These are phyloP conservation scores for Clarias gariepinus DNA, from an alignment of 2,113 vertebrate genomes.

Conservation along the genomic window DNA sequence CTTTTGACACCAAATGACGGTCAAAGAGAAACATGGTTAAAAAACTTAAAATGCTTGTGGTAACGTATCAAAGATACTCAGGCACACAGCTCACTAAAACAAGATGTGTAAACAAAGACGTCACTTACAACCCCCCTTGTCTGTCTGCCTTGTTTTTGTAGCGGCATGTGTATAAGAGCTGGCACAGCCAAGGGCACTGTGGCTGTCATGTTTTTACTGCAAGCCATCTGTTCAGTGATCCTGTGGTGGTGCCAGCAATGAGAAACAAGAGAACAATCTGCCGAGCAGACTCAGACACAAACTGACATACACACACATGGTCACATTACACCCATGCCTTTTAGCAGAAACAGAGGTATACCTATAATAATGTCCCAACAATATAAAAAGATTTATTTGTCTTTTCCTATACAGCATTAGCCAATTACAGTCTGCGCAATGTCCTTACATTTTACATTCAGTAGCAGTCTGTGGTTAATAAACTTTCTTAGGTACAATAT, in stretches of 20 bases:
- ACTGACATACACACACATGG: background rate
- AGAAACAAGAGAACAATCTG: constrained; percentile 41
- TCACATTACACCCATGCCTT: background rate
- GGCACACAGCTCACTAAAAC: background rate
- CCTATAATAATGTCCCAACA: background rate
- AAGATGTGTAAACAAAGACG: constrained; percentile 29
- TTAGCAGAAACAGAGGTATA: background rate
- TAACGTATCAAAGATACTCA: background rate
- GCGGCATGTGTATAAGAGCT: constrained; percentile 28
- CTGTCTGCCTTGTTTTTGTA: constrained; percentile 22
- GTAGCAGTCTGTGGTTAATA: background rate
- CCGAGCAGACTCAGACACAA: constrained; percentile 30
- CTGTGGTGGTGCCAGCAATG: constrained; percentile 35
- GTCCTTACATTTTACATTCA: background rate
- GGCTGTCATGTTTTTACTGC: constrained; percentile 48
- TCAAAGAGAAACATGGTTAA: background rate
- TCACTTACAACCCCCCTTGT: constrained; percentile 29
- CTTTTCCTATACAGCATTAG: background rate
- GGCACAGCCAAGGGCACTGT: constrained; percentile 34
- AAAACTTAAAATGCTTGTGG: background rate
- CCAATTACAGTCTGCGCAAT: background rate
- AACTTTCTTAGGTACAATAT: background rate
- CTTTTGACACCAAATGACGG: background rate
- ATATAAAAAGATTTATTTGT: background rate
- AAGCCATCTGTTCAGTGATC: constrained; percentile 48